Evolutionary conservation across 92 coral and sea anemone species (phyloP), one percentile per base, ranked within the genome.

Genomic region (Zoanthus solanderi): DNA sequence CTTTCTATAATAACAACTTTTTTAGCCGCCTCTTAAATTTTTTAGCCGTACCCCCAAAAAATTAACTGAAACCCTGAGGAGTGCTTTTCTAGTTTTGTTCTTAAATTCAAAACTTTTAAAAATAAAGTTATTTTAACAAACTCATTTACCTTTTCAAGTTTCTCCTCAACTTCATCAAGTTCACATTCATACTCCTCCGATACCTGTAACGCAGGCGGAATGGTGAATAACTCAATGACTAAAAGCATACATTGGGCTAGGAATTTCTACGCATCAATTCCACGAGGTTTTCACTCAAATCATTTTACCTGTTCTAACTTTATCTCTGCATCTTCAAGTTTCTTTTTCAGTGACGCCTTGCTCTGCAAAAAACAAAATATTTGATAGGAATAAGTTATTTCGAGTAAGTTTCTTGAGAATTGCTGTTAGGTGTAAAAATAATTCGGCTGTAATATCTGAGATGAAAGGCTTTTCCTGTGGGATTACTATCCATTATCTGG

Each of bases 131-230:
- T 34, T 34, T 34, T 34, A 34, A 34, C 42, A 34, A 34, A 34
- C 54, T 50, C 54, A 2, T 0, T 6, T 47, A 81, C 85, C 85
- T 81, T 81, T 50, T 81, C 75, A 12, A 81, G 75, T 71, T 66
- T 81, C 75, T 81, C 85, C 66, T 81, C 85, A 23, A 81, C 75
- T 66, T 81, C 85, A 50, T 81, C 85, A 6, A 81, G 52, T 53
- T 81, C 85, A 42, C 85, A 81, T 66, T 81, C 85, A 66, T 81
- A 81, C 85, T 81, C 85, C 85, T 81, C 85, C 7, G 85, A 66
- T 47, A 81, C 74, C 85, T 81, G 9, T 17, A 45, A 46, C 52
- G 5, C 85, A 29, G 2, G 13, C 16, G 42, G 0, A 28, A 81
- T 44, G 74, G 37, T 66, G 16, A 54, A 7, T 4, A 16, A 14